A percentile compares a stretch with the other conserved stretches of the same genome.
Conservation (phyloP, 2,113 vertebrate species). For the Aix galericulata region DNA sequence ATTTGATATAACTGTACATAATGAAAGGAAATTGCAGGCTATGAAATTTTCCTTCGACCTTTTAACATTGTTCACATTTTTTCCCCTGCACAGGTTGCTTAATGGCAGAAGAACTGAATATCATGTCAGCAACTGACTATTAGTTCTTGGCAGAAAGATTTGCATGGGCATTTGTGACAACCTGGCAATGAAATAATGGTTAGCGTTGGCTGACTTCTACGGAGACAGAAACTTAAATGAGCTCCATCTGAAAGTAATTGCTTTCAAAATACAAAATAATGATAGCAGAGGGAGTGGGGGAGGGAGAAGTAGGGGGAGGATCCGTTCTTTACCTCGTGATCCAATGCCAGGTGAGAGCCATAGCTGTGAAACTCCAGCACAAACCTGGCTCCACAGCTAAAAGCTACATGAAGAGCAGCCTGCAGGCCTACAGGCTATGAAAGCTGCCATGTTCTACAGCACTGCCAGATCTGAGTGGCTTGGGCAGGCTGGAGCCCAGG, state of each 20-base stretch:
- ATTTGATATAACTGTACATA: constrained; percentile 43
- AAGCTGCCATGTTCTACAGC: not conserved
- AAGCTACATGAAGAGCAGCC: fast-evolving
- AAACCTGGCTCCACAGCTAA: fast-evolving
- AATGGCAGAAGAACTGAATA: constrained; percentile 16
- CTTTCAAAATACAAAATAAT: not conserved
- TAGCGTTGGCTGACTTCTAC: not conserved
- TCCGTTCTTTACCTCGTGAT: not conserved
- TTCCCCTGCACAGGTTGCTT: not conserved
- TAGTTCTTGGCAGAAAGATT: constrained; percentile 30
- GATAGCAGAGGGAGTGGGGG: not conserved
- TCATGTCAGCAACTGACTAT: constrained; percentile 41
- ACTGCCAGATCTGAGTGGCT: fast-evolving
- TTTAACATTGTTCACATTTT: constrained; percentile 24
- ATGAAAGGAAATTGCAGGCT: constrained; percentile 56
- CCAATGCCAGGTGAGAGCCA: not conserved
- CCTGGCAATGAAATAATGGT: constrained; percentile 41
- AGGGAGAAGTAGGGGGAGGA: fast-evolving
- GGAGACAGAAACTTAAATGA: not conserved
- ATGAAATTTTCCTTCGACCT: constrained; percentile 21
- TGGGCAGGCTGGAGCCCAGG: too few relatives aligned
- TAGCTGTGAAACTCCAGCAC: not conserved
- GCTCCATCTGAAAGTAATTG: constrained; percentile 20
- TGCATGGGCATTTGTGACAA: constrained; percentile 55
- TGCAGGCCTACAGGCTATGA: not conserved